Evolutionary conservation across 2,113 vertebrate genomes (phyloP).

Genomic region (Campylomormyrus numenius): DNA sequence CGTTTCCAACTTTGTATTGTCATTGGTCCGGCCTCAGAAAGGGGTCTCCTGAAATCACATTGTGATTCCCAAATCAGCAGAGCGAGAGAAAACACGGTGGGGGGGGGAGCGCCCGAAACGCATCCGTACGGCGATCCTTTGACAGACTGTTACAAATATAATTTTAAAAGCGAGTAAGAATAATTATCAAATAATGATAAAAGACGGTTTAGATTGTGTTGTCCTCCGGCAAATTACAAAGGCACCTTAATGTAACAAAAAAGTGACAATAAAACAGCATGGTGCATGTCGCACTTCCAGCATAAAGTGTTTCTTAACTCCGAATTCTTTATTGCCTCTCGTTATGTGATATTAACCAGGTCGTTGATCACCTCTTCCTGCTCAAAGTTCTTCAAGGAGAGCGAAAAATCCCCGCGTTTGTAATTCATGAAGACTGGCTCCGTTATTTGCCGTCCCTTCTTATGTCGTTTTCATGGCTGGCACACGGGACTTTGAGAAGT

Average conservation of each 20-base stretch:
- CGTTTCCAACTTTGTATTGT: neutral
- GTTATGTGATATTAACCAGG: neutral
- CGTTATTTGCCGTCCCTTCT: neutral
- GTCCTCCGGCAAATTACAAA: neutral
- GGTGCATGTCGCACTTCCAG: neutral
- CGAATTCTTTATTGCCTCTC: neutral
- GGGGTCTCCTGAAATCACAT: neutral
- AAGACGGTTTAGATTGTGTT: neutral
- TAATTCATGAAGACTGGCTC: neutral
- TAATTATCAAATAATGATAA: neutral
- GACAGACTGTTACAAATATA: neutral
- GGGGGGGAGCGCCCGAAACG: neutral
- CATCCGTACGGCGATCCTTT: neutral
- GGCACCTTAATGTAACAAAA: neutral
- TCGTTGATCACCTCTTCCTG: neutral
- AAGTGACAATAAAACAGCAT: neutral
- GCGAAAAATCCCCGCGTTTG: neutral
- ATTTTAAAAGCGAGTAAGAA: neutral
- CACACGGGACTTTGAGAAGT: conserved; percentile 11
- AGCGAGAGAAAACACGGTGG: neutral
- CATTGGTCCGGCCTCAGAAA: conserved; percentile 8
- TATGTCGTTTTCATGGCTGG: neutral
- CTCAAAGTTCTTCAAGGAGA: neutral
- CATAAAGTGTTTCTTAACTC: neutral
- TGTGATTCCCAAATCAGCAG: conserved; percentile 8